Conservation (phyloP, 2,888 invertebrate genomes). For the Coelogynopora nodosa region DNA sequence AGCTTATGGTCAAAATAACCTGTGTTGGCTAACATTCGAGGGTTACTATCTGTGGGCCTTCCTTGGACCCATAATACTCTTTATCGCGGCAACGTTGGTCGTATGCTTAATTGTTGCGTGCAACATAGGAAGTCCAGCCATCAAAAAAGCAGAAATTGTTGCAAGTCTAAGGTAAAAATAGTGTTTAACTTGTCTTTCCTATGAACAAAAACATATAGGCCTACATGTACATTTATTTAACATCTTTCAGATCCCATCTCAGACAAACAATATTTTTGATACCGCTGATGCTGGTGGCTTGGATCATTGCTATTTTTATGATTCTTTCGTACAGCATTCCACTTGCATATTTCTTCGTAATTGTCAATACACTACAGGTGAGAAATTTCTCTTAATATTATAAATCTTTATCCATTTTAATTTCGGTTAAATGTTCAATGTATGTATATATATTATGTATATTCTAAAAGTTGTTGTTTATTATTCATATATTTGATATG, state of each 20-base stretch:
- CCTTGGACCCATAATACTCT: slow-evolving; percentile 43
- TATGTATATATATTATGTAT: too few relatives aligned
- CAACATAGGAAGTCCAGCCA: slow-evolving; percentile 44
- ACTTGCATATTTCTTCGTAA: slow-evolving; percentile 43
- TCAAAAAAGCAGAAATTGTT: slow-evolving; percentile 42
- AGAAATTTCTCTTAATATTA: background rate
- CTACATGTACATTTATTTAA: too few relatives aligned
- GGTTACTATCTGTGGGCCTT: slow-evolving; percentile 43
- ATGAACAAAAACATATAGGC: too few relatives aligned
- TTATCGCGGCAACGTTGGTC: slow-evolving; percentile 32
- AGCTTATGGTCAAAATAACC: slow-evolving; percentile 41
- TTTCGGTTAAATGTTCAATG: background rate
- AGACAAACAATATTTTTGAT: slow-evolving; percentile 32
- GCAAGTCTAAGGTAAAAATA: slow-evolving; percentile 38
- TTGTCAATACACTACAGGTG: slow-evolving; percentile 42
- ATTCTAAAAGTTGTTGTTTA: too few relatives aligned
- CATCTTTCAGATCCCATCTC: slow-evolving; percentile 25
- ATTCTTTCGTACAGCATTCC: slow-evolving; percentile 26
- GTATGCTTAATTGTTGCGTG: slow-evolving; percentile 45
- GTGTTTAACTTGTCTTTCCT: too few relatives aligned
- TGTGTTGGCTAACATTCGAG: slow-evolving; percentile 43
- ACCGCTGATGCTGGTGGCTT: slow-evolving; percentile 41
- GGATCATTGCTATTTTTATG: slow-evolving; percentile 41
- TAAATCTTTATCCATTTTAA: background rate
- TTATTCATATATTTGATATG: too few relatives aligned